Percentiles rank a stretch among this genome's conserved stretches.
phyloP scores from a whole-genome alignment of 2,888 invertebrate species.

The Apodemia duryi region DNA sequence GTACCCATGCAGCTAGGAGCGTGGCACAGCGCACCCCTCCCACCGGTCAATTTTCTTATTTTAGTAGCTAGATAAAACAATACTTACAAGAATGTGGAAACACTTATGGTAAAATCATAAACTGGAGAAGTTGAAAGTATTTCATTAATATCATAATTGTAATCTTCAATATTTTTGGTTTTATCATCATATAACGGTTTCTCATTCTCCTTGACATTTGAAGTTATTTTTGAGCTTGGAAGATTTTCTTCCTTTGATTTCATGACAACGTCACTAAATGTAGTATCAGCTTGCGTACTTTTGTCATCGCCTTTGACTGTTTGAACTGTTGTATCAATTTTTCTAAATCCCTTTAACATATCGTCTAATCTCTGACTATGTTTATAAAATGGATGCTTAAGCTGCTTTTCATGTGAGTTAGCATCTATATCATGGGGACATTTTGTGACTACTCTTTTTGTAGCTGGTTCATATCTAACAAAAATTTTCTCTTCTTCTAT shows the following conservation, averaged over 20 bases:
- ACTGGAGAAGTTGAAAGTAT: conserved; percentile 26
- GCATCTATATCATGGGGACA: conserved; percentile 49
- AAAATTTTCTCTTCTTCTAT: conserved; percentile 50
- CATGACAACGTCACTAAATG: not conserved
- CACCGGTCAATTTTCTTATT: too few species aligned
- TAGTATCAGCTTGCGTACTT: not conserved
- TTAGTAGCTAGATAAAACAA: not conserved
- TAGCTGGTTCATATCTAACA: conserved; percentile 41
- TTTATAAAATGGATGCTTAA: conserved; percentile 57
- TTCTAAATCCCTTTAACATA: conserved; percentile 25
- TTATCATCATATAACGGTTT: not conserved
- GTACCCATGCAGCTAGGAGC: too few species aligned
- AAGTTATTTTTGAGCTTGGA: not conserved
- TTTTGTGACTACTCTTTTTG: conserved; percentile 43
- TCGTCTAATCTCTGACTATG: conserved; percentile 53
- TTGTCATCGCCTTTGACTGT: not conserved
- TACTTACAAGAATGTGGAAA: conserved; percentile 44
- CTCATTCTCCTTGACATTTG: not conserved
- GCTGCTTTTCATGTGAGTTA: conserved; percentile 46
- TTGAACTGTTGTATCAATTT: not conserved
- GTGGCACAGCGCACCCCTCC: too few species aligned
- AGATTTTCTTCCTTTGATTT: not conserved
- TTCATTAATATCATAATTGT: conserved; percentile 20
- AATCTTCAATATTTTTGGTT: conserved; percentile 8
- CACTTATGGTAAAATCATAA: conserved; percentile 39